phyloP scores from a whole-genome alignment of 2,113 vertebrate species.

The Hepsetus odoe region DNA sequence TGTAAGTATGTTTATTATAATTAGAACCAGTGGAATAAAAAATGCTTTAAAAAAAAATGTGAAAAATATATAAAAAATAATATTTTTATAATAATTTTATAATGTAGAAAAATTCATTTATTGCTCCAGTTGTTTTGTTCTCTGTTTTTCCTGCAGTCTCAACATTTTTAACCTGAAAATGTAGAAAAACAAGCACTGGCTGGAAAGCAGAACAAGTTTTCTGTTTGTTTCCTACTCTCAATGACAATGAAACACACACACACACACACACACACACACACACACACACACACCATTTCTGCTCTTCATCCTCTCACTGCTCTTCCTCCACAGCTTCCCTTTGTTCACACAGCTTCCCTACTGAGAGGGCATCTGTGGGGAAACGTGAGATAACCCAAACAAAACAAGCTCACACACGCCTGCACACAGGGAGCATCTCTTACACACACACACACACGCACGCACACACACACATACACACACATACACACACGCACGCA shows the following conservation, averaged over 20 bases:
- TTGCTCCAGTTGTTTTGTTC: no score
- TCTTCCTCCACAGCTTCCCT: slow-evolving; percentile 8
- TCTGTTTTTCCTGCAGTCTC: no score
- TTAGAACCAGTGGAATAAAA: no score
- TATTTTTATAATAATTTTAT: no score
- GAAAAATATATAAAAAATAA: neutral
- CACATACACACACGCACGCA: slow-evolving; percentile 8
- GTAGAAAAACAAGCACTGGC: no score
- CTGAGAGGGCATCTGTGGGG: slow-evolving; percentile 20
- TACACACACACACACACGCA: neutral
- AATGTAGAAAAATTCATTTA: no score
- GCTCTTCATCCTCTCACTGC: neutral
- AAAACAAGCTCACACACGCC: slow-evolving; percentile 9
- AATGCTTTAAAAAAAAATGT: no score
- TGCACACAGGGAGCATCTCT: neutral
- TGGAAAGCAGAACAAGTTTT: no score
- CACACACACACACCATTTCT: neutral
- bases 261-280: neutral
- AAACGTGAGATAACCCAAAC: slow-evolving; percentile 21
- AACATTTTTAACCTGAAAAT: no score
- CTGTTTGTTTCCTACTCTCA: no score
- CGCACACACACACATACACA: slow-evolving; percentile 8
- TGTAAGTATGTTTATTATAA: no score
- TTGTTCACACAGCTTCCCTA: neutral
- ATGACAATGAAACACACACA: no score